Evolutionary conservation across 1,140 invertebrate genomes (phyloP).

Genomic region (Apis florea): DNA sequence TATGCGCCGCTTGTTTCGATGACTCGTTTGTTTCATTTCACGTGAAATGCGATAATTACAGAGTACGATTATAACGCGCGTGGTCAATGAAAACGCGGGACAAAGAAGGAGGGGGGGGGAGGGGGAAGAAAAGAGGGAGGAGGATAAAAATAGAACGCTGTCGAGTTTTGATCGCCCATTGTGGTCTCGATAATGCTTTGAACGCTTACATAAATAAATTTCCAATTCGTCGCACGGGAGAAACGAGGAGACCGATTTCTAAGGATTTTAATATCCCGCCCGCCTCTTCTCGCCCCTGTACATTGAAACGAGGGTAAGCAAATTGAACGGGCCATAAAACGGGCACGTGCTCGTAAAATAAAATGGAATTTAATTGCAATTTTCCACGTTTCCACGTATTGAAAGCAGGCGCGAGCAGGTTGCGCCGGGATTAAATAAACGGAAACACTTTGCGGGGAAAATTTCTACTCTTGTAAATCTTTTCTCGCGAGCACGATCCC

Average conservation of each 20-base stretch:
- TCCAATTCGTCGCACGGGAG: not conserved
- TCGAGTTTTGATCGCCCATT: not conserved
- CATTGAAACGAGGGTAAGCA: not conserved
- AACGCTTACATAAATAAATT: not conserved
- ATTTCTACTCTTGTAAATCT: not conserved
- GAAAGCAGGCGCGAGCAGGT: not conserved
- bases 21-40: not conserved
- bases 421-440: not conserved
- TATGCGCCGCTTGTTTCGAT: not conserved
- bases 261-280: conserved; percentile 2
- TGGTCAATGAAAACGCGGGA: not conserved
- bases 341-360: not conserved
- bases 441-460: not conserved
- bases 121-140: not conserved
- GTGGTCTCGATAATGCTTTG: not conserved
- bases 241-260: not conserved
- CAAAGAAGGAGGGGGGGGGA: not conserved
- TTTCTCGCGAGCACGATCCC: not conserved
- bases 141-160: not conserved
- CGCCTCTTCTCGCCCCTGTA: not conserved
- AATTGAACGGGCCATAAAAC: not conserved
- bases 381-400: not conserved
- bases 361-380: conserved; percentile 11
- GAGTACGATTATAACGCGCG: conserved; percentile 4
- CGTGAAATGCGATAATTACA: conserved; percentile 6